These are phyloP conservation scores for Xylophagus ater DNA, from an alignment of 2,888 invertebrate genomes.

Conservation along the genomic window DNA sequence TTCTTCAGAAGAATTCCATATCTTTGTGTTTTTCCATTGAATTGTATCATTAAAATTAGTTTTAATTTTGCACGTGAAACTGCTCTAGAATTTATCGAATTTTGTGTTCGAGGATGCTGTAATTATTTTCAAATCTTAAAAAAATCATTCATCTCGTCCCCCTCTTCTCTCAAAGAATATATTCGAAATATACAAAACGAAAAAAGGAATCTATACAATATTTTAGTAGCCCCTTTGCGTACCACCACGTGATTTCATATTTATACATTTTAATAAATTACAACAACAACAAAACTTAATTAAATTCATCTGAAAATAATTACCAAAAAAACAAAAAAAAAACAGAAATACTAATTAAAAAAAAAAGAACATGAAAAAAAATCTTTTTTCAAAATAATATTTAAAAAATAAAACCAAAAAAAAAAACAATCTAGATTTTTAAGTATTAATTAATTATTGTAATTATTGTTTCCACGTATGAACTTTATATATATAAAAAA, in stretches of 20 bases:
- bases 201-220: too few relatives aligned
- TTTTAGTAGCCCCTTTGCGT: too few relatives aligned
- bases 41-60: too few relatives aligned
- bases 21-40: too few relatives aligned
- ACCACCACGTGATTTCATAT: conserved; percentile 17
- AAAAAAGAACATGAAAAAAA: conserved; percentile 4
- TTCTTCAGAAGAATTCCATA: too few relatives aligned
- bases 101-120: too few relatives aligned
- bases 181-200: conserved; percentile 6
- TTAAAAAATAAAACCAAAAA: not conserved
- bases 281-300: not conserved
- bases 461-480: conserved; percentile 16
- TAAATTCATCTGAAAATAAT: conserved; percentile 2
- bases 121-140: too few relatives aligned
- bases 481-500: conserved; percentile 13
- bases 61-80: too few relatives aligned
- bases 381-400: not conserved
- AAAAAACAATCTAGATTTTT: conserved; percentile 5
- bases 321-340: conserved; percentile 4
- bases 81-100: too few relatives aligned
- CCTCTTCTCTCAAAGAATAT: too few relatives aligned
- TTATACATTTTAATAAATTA: conserved; percentile 8
- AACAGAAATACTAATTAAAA: conserved; percentile 3
- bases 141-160: too few relatives aligned
- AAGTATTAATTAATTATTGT: conserved; percentile 13